Evolutionary conservation across 92 coral and sea anemone genomes (phyloP).

Genomic region (Diadumene lineata): DNA sequence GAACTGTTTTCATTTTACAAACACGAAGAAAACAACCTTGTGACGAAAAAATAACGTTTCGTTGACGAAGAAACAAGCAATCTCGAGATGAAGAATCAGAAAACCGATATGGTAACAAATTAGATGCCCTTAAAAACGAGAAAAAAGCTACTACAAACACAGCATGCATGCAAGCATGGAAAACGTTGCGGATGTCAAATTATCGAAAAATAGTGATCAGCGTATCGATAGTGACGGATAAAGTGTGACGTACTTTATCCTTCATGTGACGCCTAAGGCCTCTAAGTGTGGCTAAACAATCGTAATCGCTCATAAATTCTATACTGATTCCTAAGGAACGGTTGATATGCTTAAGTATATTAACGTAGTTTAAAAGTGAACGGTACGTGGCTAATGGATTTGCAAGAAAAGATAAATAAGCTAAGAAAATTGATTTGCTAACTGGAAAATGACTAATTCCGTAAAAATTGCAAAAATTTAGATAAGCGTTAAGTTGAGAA

Average conservation of each 20-base stretch:
- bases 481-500: constrained; percentile 43
- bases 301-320: constrained; percentile 46
- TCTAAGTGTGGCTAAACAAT: constrained; percentile 30
- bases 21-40: constrained; percentile 36
- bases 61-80: constrained; percentile 25
- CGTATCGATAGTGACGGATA: constrained; percentile 46
- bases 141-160: constrained; percentile 46
- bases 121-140: constrained; percentile 46
- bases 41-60: constrained; percentile 25
- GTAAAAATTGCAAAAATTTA: constrained; percentile 45
- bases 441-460: constrained; percentile 48
- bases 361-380: constrained; percentile 40
- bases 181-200: constrained; percentile 25
- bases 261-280: constrained; percentile 41
- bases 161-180: constrained; percentile 50
- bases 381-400: constrained; percentile 43
- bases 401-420: constrained; percentile 38
- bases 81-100: constrained; percentile 18
- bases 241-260: constrained; percentile 23
- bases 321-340: constrained; percentile 21
- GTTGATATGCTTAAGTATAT: constrained; percentile 49
- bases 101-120: constrained; percentile 38
- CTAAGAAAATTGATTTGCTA: constrained; percentile 37
- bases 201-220: constrained; percentile 31
- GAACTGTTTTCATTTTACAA: constrained; percentile 35